These are phyloP conservation scores for Schrankia costaestrigalis DNA, from an alignment of 2,888 invertebrate species.

Conservation along the genomic window DNA sequence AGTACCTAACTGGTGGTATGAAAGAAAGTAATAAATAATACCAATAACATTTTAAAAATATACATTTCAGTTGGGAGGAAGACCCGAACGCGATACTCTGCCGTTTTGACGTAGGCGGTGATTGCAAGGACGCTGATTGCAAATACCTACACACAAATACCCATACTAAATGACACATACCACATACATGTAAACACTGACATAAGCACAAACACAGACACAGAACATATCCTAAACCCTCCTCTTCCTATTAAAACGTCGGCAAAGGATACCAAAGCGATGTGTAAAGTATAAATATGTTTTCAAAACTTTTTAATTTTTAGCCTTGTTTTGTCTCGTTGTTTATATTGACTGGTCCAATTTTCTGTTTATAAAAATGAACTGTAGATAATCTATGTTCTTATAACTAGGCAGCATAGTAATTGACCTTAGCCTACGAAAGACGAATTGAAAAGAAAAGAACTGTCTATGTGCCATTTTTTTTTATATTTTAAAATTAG, in stretches of 20 bases:
- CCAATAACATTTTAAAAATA: slow-evolving; percentile 7
- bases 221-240: slow-evolving; percentile 21
- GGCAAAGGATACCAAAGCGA: slow-evolving; percentile 54
- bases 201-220: slow-evolving; percentile 13
- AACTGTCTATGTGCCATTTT: too few relatives aligned
- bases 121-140: slow-evolving; percentile 76
- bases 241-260: slow-evolving; percentile 34
- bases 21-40: background rate
- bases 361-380: too few relatives aligned
- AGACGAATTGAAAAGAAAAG: too few relatives aligned
- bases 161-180: slow-evolving; percentile 53
- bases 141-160: slow-evolving; percentile 69
- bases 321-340: slow-evolving; percentile 6
- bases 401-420: too few relatives aligned
- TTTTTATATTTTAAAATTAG: too few relatives aligned
- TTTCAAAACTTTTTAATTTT: slow-evolving; percentile 21
- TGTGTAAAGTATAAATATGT: slow-evolving; percentile 70
- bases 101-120: slow-evolving; percentile 73
- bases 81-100: slow-evolving; percentile 75
- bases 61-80: slow-evolving; percentile 70
- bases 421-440: too few relatives aligned
- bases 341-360: background rate
- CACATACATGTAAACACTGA: slow-evolving; percentile 31
- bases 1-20: background rate
- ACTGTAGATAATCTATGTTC: too few relatives aligned